Evolutionary conservation across 1,140 invertebrate species (phyloP).

Genomic region (Apocrypta bakeri): DNA sequence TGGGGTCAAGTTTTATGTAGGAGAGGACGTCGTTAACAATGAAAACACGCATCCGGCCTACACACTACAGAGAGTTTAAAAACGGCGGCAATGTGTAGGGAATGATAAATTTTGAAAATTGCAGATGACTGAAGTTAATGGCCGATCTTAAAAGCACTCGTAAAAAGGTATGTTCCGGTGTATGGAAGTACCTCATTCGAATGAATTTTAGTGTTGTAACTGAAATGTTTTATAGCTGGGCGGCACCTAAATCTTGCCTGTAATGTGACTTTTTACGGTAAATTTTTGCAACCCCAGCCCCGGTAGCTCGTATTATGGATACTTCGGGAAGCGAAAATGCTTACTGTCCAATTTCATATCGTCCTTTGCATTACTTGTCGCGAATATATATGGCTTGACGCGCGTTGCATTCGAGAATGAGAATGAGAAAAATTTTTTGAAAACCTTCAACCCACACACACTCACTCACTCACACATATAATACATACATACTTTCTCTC

Average conservation of each 20-base stretch:
- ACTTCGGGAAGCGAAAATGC: constrained; percentile 25
- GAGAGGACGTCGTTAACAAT: not conserved
- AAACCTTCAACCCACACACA: too few relatives aligned
- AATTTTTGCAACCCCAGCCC: constrained; percentile 23
- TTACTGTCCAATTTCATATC: constrained; percentile 12
- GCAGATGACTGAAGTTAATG: constrained; percentile 21
- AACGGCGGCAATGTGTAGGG: not conserved
- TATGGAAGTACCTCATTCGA: constrained; percentile 24
- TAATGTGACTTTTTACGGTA: constrained; percentile 21
- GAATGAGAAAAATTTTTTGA: too few relatives aligned
- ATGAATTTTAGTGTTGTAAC: constrained; percentile 30
- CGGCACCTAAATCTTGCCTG: constrained; percentile 22
- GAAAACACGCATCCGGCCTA: not conserved
- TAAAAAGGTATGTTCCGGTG: constrained; percentile 19
- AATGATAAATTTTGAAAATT: constrained; percentile 9
- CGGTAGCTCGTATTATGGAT: not conserved
- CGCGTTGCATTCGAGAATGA: too few relatives aligned
- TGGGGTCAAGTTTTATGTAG: not conserved
- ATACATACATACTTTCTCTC: too few relatives aligned
- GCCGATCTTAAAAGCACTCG: constrained; percentile 27
- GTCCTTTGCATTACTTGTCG: not conserved
- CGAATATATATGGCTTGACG: not conserved
- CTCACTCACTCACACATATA: too few relatives aligned
- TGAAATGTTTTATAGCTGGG: constrained; percentile 30
- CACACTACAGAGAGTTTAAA: not conserved